A percentile compares a stretch with the other conserved stretches of the same genome.
phyloP scores from a whole-genome alignment of 2,797 vertebrate species.

The Hippocampus kuda region DNA sequence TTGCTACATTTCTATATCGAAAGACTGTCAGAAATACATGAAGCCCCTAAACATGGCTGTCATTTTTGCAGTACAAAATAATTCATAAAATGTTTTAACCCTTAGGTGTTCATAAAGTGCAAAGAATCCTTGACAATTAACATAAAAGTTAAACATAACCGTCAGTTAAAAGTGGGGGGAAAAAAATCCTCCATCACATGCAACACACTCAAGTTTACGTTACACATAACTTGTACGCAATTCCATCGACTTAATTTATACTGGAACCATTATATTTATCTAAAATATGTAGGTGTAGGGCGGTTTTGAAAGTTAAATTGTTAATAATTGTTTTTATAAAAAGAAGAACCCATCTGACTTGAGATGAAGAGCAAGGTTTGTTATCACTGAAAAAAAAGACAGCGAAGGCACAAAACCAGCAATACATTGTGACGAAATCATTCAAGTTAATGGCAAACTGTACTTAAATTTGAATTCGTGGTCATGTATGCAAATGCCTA shows the following conservation, averaged over 20 bases:
- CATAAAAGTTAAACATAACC: constrained; percentile 23
- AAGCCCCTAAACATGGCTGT: constrained; percentile 12
- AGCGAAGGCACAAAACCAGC: background rate
- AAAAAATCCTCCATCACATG: constrained; percentile 35
- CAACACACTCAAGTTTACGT: constrained; percentile 15
- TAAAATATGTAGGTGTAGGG: constrained; percentile 6
- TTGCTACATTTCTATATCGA: constrained; percentile 38
- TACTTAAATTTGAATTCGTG: background rate
- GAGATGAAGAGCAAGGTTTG: background rate
- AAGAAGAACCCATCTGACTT: background rate
- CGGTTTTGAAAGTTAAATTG: background rate
- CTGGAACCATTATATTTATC: constrained; percentile 16
- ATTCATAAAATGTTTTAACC: constrained; percentile 14
- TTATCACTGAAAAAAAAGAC: background rate
- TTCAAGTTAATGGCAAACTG: background rate
- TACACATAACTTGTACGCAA: constrained; percentile 1
- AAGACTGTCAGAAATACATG: constrained; percentile 3
- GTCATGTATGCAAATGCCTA: background rate
- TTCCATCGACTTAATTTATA: constrained; percentile 29
- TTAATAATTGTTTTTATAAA: background rate
- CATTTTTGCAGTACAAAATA: constrained; percentile 23
- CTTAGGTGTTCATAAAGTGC: constrained; percentile 54
- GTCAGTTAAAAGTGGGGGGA: constrained; percentile 11
- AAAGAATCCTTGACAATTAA: constrained; percentile 38
- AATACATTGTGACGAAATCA: background rate